Evolutionary conservation across 2,888 invertebrate genomes (phyloP).

Genomic region (Emmelina monodactyla): DNA sequence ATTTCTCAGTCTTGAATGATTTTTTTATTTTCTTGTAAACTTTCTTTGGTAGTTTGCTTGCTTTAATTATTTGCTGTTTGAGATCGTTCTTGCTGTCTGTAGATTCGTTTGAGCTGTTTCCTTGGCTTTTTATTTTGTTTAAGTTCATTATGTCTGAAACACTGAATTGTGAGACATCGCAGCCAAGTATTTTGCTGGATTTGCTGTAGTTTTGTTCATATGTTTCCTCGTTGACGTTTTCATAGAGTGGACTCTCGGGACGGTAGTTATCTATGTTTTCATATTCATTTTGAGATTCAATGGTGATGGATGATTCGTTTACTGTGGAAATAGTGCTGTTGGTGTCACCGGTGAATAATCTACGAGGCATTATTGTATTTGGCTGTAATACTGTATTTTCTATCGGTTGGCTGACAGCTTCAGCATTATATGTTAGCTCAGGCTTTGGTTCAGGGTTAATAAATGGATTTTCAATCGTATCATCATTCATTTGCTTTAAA

Average conservation of each 20-base stretch:
- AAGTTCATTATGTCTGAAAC: conserved; percentile 50
- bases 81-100: conserved; percentile 40
- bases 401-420: conserved; percentile 22
- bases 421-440: conserved; percentile 39
- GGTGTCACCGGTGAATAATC: conserved; percentile 41
- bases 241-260: conserved; percentile 47
- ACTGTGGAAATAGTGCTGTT: conserved; percentile 55
- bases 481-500: conserved; percentile 20
- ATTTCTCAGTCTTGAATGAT: conserved; percentile 50
- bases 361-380: conserved; percentile 34
- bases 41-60: conserved; percentile 45
- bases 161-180: conserved; percentile 51
- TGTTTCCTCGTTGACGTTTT: conserved; percentile 34
- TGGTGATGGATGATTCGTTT: conserved; percentile 32
- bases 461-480: conserved; percentile 36
- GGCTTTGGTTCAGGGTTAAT: conserved; percentile 23
- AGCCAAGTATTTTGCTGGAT: conserved; percentile 56
- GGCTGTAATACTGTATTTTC: conserved; percentile 15
- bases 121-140: conserved; percentile 29
- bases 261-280: conserved; percentile 46
- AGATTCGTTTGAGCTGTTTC: conserved; percentile 38
- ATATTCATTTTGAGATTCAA: conserved; percentile 36
- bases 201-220: conserved; percentile 37
- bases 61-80: conserved; percentile 42
- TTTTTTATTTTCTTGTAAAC: conserved; percentile 52